Percentiles rank a stretch among this genome's conserved stretches.
These are phyloP conservation scores for Umimayanthus chanpuru DNA, from an alignment of 92 coral and sea anemone genomes.

Conservation along the genomic window DNA sequence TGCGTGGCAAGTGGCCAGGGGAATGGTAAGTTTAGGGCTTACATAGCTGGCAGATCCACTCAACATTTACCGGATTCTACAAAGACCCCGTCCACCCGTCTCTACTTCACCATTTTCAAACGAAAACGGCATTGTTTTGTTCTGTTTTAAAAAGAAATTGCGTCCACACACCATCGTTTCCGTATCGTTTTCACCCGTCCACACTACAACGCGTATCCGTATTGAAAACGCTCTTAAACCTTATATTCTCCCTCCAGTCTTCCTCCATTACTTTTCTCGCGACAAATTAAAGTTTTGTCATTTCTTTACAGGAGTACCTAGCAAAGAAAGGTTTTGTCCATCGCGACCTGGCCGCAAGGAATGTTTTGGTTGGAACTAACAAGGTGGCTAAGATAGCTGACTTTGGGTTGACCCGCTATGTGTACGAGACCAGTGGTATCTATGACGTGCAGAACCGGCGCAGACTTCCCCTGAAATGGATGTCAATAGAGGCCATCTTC, in stretches of 20 bases:
- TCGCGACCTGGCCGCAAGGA: constrained; percentile 88
- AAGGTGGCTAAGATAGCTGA: constrained; percentile 83
- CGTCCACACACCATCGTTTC: too few relatives aligned
- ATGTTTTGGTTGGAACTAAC: constrained; percentile 76
- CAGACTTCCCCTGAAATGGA: constrained; percentile 83
- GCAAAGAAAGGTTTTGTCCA: constrained; percentile 81
- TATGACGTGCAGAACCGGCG: constrained; percentile 71
- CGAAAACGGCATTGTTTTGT: too few relatives aligned
- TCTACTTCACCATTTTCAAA: too few relatives aligned
- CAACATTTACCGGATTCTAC: background rate
- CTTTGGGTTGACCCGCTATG: constrained; percentile 84
- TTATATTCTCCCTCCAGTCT: too few relatives aligned
- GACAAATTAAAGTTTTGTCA: too few relatives aligned
- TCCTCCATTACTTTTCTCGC: too few relatives aligned
- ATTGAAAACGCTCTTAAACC: too few relatives aligned
- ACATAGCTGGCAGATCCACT: background rate
- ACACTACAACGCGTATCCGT: too few relatives aligned
- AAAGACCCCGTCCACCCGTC: too few relatives aligned
- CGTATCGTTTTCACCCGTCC: too few relatives aligned
- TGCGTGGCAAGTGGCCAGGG: constrained; percentile 87
- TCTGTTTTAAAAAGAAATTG: too few relatives aligned
- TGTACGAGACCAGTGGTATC: constrained; percentile 63
- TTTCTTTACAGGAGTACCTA: constrained; percentile 67
- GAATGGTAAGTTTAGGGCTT: constrained; percentile 65
- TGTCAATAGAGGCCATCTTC: constrained; percentile 87